phyloP scores from a whole-genome alignment of 2,113 vertebrate genomes.

The Crypturellus undulatus region DNA sequence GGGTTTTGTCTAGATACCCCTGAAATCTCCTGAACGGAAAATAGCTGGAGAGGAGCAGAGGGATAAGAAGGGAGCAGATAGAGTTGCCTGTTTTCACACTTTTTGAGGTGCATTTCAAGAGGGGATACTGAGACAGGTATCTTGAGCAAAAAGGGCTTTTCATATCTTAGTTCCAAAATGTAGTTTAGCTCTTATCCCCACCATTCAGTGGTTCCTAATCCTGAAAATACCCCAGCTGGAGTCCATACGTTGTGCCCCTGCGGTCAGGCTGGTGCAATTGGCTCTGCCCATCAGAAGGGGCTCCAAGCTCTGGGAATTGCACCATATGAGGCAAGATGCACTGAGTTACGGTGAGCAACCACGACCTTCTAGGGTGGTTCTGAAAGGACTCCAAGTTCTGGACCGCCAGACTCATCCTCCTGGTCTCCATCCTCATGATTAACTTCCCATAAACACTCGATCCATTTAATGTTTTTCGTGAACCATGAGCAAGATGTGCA shows the following conservation, averaged over 20 bases:
- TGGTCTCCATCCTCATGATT: not conserved
- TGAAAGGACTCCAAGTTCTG: not conserved
- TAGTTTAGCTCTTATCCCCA: no score
- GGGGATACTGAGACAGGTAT: no score
- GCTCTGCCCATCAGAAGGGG: not conserved
- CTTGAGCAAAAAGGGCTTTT: no score
- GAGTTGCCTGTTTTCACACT: no score
- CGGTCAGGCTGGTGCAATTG: not conserved
- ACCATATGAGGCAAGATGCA: rapidly evolving
- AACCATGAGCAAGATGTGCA: not conserved
- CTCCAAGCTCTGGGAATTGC: not conserved
- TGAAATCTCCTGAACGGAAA: no score
- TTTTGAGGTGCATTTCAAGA: no score
- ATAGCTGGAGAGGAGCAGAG: no score
- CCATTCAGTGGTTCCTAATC: no score
- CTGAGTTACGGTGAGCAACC: not conserved
- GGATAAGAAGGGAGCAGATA: no score
- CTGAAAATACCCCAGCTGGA: no score
- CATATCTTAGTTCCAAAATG: no score
- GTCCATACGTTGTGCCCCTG: not conserved
- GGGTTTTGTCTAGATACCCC: not conserved
- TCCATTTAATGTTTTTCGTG: not conserved
- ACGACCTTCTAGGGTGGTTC: not conserved
- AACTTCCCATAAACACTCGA: not conserved
- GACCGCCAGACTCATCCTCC: rapidly evolving